Conservation (phyloP, 2,888 invertebrate genomes). For the Nymphalis c-album region DNA sequence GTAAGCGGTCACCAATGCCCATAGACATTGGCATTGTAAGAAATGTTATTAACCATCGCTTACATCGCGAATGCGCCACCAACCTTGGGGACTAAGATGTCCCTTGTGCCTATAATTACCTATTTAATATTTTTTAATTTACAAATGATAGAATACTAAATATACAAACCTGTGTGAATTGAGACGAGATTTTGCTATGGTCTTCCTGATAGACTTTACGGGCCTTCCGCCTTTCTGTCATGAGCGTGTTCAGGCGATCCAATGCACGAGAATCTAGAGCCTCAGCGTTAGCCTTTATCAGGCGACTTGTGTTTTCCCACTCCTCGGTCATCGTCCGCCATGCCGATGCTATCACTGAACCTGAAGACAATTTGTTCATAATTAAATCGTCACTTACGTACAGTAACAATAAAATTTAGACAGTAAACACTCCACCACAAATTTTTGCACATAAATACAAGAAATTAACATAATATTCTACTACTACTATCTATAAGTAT, state of each 20-base stretch:
- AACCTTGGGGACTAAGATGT: too few relatives aligned
- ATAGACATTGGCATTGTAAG: too few relatives aligned
- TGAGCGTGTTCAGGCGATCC: conserved; percentile 89
- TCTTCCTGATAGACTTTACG: conserved; percentile 95
- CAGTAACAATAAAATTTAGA: background rate
- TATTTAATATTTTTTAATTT: too few relatives aligned
- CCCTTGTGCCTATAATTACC: too few relatives aligned
- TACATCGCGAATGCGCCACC: too few relatives aligned
- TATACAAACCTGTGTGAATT: conserved; percentile 85
- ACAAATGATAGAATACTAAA: background rate
- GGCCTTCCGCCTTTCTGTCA: conserved; percentile 92
- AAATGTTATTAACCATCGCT: too few relatives aligned
- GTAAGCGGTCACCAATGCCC: too few relatives aligned
- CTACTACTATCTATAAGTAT: too few relatives aligned
- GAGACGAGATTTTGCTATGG: conserved; percentile 89
- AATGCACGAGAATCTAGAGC: conserved; percentile 90
- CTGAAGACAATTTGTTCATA: conserved; percentile 51
- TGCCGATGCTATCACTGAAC: conserved; percentile 84
- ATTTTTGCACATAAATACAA: too few relatives aligned
- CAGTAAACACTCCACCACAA: too few relatives aligned
- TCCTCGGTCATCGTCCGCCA: conserved; percentile 95
- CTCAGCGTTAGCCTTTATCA: conserved; percentile 92
- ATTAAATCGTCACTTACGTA: background rate
- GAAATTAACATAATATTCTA: too few relatives aligned
- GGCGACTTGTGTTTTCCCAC: conserved; percentile 91